phyloP scores from a whole-genome alignment of 1,140 invertebrate genomes.

The Grapholita molesta region DNA sequence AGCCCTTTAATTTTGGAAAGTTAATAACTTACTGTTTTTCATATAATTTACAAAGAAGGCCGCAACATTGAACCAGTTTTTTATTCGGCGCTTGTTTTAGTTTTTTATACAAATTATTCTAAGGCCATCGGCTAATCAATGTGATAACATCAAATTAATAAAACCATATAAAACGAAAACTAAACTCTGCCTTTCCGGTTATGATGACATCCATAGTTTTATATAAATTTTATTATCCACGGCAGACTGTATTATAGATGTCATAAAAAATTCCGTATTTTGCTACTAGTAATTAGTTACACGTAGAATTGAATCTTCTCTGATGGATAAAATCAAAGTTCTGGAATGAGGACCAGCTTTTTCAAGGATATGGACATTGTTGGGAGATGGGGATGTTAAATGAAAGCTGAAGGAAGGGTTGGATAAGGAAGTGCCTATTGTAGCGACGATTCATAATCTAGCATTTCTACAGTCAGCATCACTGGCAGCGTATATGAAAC shows the following conservation, averaged over 20 bases:
- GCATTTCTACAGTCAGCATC: too few species aligned
- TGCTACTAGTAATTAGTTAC: too few species aligned
- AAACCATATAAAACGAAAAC: not conserved
- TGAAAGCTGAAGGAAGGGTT: too few species aligned
- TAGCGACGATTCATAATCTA: too few species aligned
- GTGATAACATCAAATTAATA: not conserved
- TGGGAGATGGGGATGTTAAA: too few species aligned
- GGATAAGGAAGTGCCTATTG: too few species aligned
- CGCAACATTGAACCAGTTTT: conserved; percentile 10
- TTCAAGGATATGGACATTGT: too few species aligned
- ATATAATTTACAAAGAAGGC: not conserved
- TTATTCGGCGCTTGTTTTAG: conserved; percentile 2
- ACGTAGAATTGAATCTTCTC: too few species aligned
- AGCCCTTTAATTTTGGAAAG: not conserved
- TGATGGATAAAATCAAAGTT: too few species aligned
- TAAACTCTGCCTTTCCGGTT: not conserved
- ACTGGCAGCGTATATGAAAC: too few species aligned
- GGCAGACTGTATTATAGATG: not conserved
- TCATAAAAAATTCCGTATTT: too few species aligned
- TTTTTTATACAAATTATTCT: not conserved
- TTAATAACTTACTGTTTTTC: not conserved
- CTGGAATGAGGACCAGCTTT: too few species aligned
- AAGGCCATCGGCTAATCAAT: not conserved
- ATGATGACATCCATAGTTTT: not conserved
- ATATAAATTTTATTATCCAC: not conserved